Percentiles rank a stretch among this genome's conserved stretches.
phyloP scores from a whole-genome alignment of 2,888 invertebrate genomes.

The Platycheirus rosarum region DNA sequence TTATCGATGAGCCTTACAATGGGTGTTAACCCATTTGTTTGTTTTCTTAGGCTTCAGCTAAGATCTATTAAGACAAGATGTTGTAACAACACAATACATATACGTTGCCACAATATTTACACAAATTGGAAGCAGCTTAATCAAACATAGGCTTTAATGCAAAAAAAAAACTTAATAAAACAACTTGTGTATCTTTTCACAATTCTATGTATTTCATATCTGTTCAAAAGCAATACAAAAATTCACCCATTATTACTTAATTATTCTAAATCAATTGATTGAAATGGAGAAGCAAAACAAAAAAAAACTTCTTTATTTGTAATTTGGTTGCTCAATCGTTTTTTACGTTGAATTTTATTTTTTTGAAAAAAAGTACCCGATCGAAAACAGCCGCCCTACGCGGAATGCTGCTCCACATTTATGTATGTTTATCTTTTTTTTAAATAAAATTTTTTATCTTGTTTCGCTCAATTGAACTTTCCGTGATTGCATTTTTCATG shows the following conservation, averaged over 20 bases:
- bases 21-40: too few relatives aligned
- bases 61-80: too few relatives aligned
- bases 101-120: too few relatives aligned
- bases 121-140: too few relatives aligned
- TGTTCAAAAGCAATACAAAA: too few relatives aligned
- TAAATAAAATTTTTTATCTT: constrained; percentile 30
- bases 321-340: constrained; percentile 8
- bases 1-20: too few relatives aligned
- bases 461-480: constrained; percentile 59
- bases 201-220: too few relatives aligned
- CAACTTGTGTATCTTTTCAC: too few relatives aligned
- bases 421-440: constrained; percentile 32
- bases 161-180: too few relatives aligned
- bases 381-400: constrained; percentile 2
- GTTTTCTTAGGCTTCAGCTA: too few relatives aligned
- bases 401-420: constrained; percentile 23
- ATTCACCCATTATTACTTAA: not conserved
- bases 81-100: too few relatives aligned
- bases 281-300: not conserved
- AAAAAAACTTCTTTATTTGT: not conserved
- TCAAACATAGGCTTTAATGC: too few relatives aligned
- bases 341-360: constrained; percentile 1
- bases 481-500: constrained; percentile 25
- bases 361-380: constrained; percentile 7
- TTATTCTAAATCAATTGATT: not conserved